A percentile compares a stretch with the other conserved stretches of the same genome.
Evolutionary conservation across 2,888 invertebrate species (phyloP).

Genomic region (Oligia latruncula): DNA sequence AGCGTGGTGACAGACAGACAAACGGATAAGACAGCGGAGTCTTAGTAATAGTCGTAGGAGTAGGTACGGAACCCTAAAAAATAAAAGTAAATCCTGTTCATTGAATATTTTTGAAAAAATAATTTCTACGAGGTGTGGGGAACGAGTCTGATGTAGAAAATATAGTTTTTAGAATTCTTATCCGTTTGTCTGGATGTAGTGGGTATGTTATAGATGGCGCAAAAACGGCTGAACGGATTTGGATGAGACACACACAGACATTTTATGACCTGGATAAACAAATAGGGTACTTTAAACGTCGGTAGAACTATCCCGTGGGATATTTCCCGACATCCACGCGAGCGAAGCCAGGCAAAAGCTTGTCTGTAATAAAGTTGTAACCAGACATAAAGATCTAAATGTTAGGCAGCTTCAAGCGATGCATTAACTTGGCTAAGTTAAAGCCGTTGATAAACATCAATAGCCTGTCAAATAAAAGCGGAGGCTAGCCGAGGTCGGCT

Average conservation of each 20-base stretch:
- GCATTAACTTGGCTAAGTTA: constrained; percentile 14
- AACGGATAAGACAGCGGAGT: too few relatives aligned
- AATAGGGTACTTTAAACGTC: background rate
- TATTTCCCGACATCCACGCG: background rate
- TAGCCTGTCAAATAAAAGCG: constrained; percentile 52
- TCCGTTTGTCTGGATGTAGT: background rate
- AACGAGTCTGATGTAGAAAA: background rate
- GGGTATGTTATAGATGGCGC: too few relatives aligned
- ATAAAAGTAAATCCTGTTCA: too few relatives aligned
- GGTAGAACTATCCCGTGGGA: too few relatives aligned
- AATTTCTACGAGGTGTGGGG: background rate
- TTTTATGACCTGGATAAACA: background rate
- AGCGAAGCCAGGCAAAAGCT: background rate
- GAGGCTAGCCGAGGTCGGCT: constrained; percentile 27
- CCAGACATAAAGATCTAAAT: constrained; percentile 7
- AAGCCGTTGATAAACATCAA: constrained; percentile 27
- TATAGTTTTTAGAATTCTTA: background rate
- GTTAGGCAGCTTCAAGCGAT: background rate
- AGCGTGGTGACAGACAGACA: too few relatives aligned
- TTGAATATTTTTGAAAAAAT: background rate
- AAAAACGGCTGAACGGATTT: background rate
- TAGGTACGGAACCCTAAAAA: too few relatives aligned
- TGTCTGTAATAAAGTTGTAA: constrained; percentile 5
- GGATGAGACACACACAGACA: background rate
- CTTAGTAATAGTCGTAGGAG: too few relatives aligned